phyloP scores from a whole-genome alignment of 2,113 vertebrate genomes.

The Bubo blakistoni region DNA sequence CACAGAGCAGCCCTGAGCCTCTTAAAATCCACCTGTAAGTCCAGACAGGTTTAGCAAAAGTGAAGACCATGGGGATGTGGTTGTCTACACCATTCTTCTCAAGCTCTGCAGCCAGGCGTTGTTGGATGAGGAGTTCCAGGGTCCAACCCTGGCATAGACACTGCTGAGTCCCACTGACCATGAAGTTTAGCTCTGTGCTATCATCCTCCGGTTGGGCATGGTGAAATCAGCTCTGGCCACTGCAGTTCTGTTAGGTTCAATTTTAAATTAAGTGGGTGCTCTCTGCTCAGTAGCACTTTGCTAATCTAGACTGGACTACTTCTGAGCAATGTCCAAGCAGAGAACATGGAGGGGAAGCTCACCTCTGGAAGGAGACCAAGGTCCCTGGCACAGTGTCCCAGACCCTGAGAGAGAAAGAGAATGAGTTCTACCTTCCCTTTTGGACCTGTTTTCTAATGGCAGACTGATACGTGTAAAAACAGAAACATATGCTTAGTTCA shows the following conservation, averaged over 20 bases:
- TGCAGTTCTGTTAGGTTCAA: not conserved
- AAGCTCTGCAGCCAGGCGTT: not conserved
- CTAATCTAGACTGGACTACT: not conserved
- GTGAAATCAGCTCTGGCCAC: not conserved
- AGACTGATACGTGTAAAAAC: not conserved
- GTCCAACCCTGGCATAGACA: not conserved
- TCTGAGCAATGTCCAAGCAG: not conserved
- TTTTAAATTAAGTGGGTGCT: not conserved
- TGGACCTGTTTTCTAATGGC: not conserved
- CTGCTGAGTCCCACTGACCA: not conserved
- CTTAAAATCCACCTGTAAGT: not conserved
- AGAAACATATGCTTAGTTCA: not conserved
- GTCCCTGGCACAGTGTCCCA: not conserved
- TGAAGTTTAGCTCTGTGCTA: not conserved
- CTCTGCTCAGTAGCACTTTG: not conserved
- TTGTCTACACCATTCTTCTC: not conserved
- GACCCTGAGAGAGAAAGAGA: not conserved
- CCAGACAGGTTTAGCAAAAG: not conserved
- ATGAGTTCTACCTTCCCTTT: not conserved
- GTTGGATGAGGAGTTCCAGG: accelerated
- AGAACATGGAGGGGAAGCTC: not conserved
- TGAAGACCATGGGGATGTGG: not conserved
- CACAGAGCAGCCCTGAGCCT: not conserved
- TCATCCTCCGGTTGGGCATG: not conserved
- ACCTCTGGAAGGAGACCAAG: not conserved